phyloP scores from a whole-genome alignment of 2,113 vertebrate genomes.

The Oriolus oriolus region DNA sequence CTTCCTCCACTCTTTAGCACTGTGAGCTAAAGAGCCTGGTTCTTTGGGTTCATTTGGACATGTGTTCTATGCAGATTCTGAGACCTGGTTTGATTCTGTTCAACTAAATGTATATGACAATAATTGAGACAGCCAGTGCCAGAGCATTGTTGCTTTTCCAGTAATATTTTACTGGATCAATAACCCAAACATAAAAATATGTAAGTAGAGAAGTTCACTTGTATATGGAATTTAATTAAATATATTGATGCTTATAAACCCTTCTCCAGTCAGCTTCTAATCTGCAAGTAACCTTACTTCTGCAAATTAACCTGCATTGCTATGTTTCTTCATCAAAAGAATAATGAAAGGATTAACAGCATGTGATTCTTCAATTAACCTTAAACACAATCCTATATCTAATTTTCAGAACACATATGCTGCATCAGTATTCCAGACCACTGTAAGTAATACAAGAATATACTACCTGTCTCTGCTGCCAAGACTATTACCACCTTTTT shows the following conservation, averaged over 20 bases:
- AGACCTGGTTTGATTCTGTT: background rate
- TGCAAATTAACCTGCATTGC: background rate
- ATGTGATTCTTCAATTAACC: background rate
- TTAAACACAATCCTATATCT: background rate
- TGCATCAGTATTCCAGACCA: background rate
- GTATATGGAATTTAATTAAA: background rate
- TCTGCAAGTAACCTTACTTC: background rate
- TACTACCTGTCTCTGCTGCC: background rate
- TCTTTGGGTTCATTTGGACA: background rate
- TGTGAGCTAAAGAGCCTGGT: background rate
- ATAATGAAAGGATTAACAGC: slow-evolving; percentile 15
- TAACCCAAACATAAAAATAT: background rate
- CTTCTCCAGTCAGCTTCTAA: background rate
- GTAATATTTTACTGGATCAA: background rate
- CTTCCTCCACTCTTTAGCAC: background rate
- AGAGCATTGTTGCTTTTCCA: background rate
- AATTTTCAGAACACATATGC: background rate
- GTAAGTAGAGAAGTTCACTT: background rate
- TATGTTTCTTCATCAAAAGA: background rate
- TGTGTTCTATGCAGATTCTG: background rate
- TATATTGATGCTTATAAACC: background rate
- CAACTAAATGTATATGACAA: background rate
- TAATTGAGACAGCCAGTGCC: background rate
- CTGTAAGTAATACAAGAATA: background rate
- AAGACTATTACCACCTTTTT: background rate